Base-by-base conservation (phyloP, 2,888 invertebrate genomes). In the Amblyteles armatorius region DNA sequence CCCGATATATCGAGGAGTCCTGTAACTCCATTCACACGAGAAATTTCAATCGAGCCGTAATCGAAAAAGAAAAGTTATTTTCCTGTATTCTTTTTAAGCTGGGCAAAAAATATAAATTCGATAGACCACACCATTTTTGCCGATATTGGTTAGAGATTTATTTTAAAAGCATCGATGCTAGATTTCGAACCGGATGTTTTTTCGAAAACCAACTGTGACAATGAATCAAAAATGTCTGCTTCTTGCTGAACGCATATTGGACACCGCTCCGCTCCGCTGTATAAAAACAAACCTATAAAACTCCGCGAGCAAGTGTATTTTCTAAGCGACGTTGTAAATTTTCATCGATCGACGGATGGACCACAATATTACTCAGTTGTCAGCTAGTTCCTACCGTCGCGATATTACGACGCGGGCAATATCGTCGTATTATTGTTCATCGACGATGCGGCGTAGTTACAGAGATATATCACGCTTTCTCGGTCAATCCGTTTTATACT, bases 311-410 rank as follows among this genome's bases (percentile, higher is more conserved):
- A 22, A 26, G 57, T 26, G 11, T 33, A 9, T 55, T 55, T 55
- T 55, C 22, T 33, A 72, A 72, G 4, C 33, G 71, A 72, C 13
- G 22, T 36, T 22, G 16, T 36, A 55, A 55, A 33, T 36, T 72
- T 72, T 72, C 7, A 52, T 19, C n/a, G 55, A 33, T 55, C 29
- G 40, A 72, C 40, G 9, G 22, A 73, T 6, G 13, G 40, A 22
- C 44, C 26, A 73, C 57, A 29, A 44, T 44, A 22, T 29, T 26
- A 57, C 40, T 73, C 55, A 57, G 13, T n/a, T 26, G 3, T 13
- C 40, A 40, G 55, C 26, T 73, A 40, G 26, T 73, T 73, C 44
- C 36, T 22, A 55, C n/a, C 19, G 40, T 7, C 13, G 3, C 57
- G 57, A 9, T 36, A 57, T 55, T 55, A 72, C 13, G 22, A 36